phyloP scores from a whole-genome alignment of 2,797 vertebrate genomes.

The Crenuchus spilurus region DNA sequence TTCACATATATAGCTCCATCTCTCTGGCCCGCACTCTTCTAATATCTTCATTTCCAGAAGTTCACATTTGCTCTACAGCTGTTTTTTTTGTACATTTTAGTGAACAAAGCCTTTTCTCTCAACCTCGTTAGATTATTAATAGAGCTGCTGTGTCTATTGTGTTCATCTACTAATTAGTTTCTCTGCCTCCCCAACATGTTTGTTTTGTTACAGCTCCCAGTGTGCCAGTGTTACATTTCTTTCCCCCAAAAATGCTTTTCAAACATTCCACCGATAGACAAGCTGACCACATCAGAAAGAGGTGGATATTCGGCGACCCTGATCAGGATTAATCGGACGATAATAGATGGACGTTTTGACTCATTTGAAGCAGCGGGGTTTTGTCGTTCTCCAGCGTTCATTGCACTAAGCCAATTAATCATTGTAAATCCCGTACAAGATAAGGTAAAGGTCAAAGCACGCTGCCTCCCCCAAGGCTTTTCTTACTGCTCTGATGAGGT shows the following conservation, averaged over 20 bases:
- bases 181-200: neutral
- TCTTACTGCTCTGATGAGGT: slow-evolving; percentile 40
- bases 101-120: neutral
- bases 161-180: slow-evolving; percentile 2
- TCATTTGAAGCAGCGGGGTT: slow-evolving; percentile 44
- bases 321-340: too few species aligned
- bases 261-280: too few species aligned
- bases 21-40: slow-evolving; percentile 24
- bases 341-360: slow-evolving; percentile 38
- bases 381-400: slow-evolving; percentile 54
- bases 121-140: neutral
- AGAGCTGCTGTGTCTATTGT: slow-evolving; percentile 5
- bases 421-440: slow-evolving; percentile 54
- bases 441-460: slow-evolving; percentile 55
- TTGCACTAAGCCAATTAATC: slow-evolving; percentile 58
- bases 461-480: slow-evolving; percentile 39
- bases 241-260: too few species aligned
- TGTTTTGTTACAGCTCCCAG: too few species aligned
- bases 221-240: too few species aligned
- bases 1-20: neutral
- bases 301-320: too few species aligned
- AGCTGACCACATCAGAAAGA: too few species aligned
- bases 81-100: too few species aligned
- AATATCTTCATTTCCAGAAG: neutral
- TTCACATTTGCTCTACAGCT: neutral